phyloP scores from a whole-genome alignment of 2,797 vertebrate species.

The Molossus molossus region DNA sequence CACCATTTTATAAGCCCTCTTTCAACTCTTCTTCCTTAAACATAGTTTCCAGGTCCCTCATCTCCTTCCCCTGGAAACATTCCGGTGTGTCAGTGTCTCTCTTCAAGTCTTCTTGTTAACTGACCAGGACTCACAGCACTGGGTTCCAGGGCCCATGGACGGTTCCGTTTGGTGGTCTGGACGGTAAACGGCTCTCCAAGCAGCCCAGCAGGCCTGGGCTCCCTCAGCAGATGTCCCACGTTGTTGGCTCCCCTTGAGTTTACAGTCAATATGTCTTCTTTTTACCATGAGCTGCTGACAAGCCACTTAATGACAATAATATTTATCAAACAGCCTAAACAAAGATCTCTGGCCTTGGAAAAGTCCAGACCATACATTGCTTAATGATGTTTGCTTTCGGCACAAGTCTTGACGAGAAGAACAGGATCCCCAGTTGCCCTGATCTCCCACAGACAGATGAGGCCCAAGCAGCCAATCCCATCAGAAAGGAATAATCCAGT shows the following conservation, averaged over 20 bases:
- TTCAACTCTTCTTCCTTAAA: conserved; percentile 21
- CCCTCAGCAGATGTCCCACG: conserved; percentile 72
- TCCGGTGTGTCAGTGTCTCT: background rate
- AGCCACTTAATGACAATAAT: conserved; percentile 82
- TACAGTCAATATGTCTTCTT: conserved; percentile 71
- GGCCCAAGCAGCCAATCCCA: background rate
- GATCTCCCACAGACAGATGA: conserved; percentile 5
- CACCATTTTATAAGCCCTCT: conserved; percentile 51
- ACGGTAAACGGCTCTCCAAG: conserved; percentile 11
- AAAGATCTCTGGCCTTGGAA: conserved; percentile 77
- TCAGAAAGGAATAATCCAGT: conserved; percentile 10
- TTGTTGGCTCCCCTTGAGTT: conserved; percentile 53
- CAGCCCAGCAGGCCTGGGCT: conserved; percentile 45
- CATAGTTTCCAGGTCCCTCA: conserved; percentile 53
- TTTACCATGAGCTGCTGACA: conserved; percentile 78
- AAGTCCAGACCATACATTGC: conserved; percentile 71
- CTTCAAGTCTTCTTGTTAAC: conserved; percentile 62
- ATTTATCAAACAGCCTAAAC: conserved; percentile 80
- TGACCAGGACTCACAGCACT: background rate
- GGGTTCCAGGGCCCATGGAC: background rate
- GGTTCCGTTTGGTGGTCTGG: conserved; percentile 53
- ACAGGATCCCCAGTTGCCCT: background rate
- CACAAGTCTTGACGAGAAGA: conserved; percentile 69
- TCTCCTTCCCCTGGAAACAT: conserved; percentile 1
- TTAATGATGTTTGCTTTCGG: conserved; percentile 69